Conservation (phyloP, 2,888 invertebrate genomes). For the Euplagia quadripunctaria region DNA sequence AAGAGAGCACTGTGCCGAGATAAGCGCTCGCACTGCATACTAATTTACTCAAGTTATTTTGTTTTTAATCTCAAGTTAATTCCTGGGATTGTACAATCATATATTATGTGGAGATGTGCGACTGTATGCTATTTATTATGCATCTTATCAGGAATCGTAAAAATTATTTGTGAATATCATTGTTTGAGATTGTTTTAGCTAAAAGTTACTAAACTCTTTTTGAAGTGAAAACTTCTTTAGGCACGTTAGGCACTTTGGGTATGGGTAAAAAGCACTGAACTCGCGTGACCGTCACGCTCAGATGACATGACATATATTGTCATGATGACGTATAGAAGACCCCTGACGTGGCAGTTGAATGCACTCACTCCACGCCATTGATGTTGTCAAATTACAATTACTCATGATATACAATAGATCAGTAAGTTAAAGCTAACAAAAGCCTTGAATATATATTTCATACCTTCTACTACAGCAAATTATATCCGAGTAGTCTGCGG, state of each 20-base stretch:
- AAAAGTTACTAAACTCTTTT: no score
- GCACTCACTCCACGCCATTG: no score
- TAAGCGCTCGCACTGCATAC: constrained; percentile 52
- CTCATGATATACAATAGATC: no score
- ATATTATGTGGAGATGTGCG: neutral
- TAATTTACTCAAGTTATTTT: constrained; percentile 47
- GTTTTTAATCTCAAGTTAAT: constrained; percentile 46
- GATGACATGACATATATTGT: no score
- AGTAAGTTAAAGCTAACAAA: neutral
- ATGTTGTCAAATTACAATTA: no score
- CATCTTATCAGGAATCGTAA: neutral
- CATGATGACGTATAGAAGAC: no score
- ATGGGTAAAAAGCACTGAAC: no score
- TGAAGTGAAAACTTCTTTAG: no score
- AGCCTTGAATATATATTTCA: neutral
- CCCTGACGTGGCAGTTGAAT: no score
- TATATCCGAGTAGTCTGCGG: neutral
- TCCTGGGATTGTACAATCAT: constrained; percentile 15
- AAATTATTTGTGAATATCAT: neutral
- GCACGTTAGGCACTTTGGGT: no score
- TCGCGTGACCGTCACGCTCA: no score
- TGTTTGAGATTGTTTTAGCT: no score
- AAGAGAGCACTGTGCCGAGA: constrained; percentile 46
- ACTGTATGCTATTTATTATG: neutral
- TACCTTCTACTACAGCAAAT: neutral